Evolutionary conservation across 2,113 vertebrate genomes (phyloP).

Genomic region (Gopherus flavomarginatus): DNA sequence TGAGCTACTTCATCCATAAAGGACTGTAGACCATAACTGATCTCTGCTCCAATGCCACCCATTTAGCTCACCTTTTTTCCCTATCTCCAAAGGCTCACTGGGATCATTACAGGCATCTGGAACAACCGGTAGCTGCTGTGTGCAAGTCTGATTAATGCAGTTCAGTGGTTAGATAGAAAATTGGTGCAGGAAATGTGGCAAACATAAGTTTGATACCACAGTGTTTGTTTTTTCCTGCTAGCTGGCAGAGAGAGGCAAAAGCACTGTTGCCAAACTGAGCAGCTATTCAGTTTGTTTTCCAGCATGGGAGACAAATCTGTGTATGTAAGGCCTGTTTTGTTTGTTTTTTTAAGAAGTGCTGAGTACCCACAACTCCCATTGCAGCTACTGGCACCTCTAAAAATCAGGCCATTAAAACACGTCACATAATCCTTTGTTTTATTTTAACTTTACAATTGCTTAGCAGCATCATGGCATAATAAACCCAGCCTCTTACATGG

Average conservation of each 20-base stretch:
- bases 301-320: neutral
- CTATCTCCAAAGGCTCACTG: neutral
- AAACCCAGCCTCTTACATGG: neutral
- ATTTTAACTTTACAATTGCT: neutral
- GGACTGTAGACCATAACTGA: neutral
- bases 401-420: neutral
- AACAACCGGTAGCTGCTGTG: neutral
- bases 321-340: neutral
- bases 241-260: neutral
- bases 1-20: neutral
- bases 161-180: neutral
- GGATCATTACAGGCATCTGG: neutral
- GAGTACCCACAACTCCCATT: neutral
- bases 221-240: neutral
- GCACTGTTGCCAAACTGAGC: neutral
- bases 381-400: neutral
- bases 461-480: neutral
- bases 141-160: neutral
- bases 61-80: neutral
- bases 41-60: neutral
- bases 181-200: neutral
- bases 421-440: neutral
- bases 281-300: neutral
- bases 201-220: neutral
- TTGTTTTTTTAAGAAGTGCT: neutral